Evolutionary conservation across 2,113 vertebrate species (phyloP), one percentile per base, ranked within the genome.

Genomic region (Esox niger): DNA sequence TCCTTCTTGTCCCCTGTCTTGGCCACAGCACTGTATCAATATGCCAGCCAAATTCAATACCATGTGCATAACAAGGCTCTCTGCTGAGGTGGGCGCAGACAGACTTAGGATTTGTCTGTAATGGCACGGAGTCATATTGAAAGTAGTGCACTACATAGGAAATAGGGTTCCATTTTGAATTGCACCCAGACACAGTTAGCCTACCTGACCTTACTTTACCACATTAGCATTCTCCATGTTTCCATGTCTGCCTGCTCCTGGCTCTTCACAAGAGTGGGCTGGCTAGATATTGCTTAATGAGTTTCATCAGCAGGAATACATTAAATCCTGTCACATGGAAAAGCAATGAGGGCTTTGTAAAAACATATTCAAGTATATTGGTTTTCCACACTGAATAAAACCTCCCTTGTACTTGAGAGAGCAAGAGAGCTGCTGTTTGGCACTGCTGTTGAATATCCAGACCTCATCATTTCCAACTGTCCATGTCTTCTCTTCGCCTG

Each of bases 351-450:
- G 4, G 3, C 6, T 29, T 11, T 43, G 46, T 68, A 15, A 32
- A 61, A 68, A 62, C 47, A 33, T 31, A 54, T 33, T 35, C 6
- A n/a, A 65, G 43, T 65, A 32, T 49, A 59, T 59, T 59, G 55
- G 66, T 58, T 65, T 75, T 55, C 31, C 56, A 23, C 56, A 27
- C 55, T 60, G 73, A 60, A 64, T 69, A 59, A 63, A 74, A 65
- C 38, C 69, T 64, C 25, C n/a, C 25, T 74, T 35, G 26, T 74
- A 58, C 72, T 31, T 38, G 10, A 35, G 59, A 69, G 63, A 61
- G 35, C 58, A 31, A 31, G 56, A 58, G 13, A 58, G 27, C 54
- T 56, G 21, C 6, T 56, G 25, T 56, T 56, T 56, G 4, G 23
- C 17, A 43, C 38, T 43, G 38, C 38, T 43, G 15, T 43, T 43